phyloP scores from a whole-genome alignment of 2,113 vertebrate genomes.

The Todiramphus saurophagus region DNA sequence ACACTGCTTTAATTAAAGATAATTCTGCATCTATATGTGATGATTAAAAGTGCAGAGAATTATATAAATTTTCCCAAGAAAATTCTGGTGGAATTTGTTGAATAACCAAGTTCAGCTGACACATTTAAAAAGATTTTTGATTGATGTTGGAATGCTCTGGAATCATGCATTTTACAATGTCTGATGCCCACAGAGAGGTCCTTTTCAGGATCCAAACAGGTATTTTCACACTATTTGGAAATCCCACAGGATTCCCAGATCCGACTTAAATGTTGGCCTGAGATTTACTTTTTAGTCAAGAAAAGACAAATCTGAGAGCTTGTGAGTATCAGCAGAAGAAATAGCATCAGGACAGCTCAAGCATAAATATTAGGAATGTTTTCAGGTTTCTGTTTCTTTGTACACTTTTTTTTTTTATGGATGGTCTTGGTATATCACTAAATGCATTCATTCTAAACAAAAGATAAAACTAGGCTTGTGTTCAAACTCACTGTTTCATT shows the following conservation, averaged over 20 bases:
- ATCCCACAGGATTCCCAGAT: background rate
- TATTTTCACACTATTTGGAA: background rate
- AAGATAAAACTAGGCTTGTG: background rate
- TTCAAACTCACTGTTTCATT: background rate
- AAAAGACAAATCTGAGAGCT: background rate
- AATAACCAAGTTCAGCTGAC: background rate
- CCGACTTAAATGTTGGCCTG: background rate
- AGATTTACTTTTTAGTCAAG: background rate
- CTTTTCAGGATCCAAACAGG: background rate
- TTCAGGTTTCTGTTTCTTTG: background rate
- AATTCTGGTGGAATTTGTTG: background rate
- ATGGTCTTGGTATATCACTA: background rate
- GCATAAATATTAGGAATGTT: background rate
- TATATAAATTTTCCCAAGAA: background rate
- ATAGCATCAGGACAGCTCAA: background rate
- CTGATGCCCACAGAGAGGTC: background rate
- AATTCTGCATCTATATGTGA: background rate
- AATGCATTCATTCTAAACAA: background rate
- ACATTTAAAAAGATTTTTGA: background rate
- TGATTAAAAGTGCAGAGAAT: background rate
- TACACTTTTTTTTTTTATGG: background rate
- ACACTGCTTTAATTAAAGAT: background rate
- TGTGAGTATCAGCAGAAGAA: background rate
- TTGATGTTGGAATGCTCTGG: background rate
- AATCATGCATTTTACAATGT: background rate